Evolutionary conservation across 2,888 invertebrate species (phyloP).

Genomic region (Limnephilus rhombicus): DNA sequence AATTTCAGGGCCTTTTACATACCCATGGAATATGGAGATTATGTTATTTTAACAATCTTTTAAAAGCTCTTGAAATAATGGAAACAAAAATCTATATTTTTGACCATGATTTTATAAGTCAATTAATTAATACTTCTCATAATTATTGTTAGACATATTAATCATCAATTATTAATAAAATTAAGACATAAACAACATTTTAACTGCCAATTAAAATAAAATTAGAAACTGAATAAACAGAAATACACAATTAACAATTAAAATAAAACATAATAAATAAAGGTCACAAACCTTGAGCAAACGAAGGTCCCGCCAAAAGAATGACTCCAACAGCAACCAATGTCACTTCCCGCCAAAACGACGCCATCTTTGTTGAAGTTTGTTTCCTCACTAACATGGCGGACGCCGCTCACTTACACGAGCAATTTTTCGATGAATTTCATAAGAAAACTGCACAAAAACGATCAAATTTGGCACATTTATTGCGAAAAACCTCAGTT

Average conservation of each 20-base stretch:
- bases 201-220: neutral
- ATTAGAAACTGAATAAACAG: neutral
- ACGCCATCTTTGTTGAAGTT: neutral
- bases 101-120: neutral
- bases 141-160: neutral
- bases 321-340: constrained; percentile 8
- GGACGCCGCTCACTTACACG: neutral
- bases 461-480: neutral
- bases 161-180: neutral
- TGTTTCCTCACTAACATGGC: constrained; percentile 37
- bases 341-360: constrained; percentile 28
- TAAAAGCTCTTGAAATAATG: neutral
- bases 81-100: neutral
- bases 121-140: neutral
- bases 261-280: neutral
- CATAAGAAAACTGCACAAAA: constrained; percentile 22
- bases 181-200: neutral
- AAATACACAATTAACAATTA: neutral
- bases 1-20: too few species aligned
- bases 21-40: too few species aligned
- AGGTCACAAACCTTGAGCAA: constrained; percentile 24
- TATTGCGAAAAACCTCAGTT: neutral
- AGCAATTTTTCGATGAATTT: neutral
- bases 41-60: neutral
- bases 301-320: constrained; percentile 22